These are phyloP conservation scores for Anguilla marmorata DNA, from an alignment of 2,797 vertebrate species.

Conservation along the genomic window DNA sequence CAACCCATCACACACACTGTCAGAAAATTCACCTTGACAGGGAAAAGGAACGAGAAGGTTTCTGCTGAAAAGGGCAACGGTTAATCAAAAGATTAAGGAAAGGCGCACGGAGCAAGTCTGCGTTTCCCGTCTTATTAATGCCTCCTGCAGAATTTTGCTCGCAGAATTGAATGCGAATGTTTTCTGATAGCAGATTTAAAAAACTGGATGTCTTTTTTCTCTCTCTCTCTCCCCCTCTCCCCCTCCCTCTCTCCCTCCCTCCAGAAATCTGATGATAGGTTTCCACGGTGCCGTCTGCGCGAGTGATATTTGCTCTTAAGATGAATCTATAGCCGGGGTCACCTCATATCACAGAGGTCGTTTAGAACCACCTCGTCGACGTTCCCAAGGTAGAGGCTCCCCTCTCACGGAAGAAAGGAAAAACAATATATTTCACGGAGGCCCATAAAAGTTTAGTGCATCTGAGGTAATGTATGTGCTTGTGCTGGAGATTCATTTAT, in stretches of 20 bases:
- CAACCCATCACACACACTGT: background rate
- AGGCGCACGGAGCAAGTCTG: background rate
- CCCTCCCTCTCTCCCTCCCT: background rate
- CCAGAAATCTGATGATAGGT: background rate
- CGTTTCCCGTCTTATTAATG: background rate
- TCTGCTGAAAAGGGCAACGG: background rate
- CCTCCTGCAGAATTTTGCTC: background rate
- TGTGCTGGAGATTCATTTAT: background rate
- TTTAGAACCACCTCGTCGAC: background rate
- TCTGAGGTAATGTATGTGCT: background rate
- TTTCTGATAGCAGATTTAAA: background rate
- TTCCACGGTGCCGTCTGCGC: background rate
- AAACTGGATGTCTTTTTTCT: background rate
- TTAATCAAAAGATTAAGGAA: background rate
- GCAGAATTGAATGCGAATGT: background rate
- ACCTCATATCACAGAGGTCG: background rate
- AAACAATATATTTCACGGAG: constrained; percentile 3
- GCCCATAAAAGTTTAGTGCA: background rate
- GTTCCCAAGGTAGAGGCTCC: background rate
- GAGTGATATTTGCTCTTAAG: background rate
- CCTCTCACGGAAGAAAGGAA: background rate
- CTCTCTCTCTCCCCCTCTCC: background rate
- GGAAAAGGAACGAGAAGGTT: constrained; percentile 7
- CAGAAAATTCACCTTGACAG: constrained; percentile 19
- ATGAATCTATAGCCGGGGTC: constrained; percentile 2